Percentiles rank a stretch among this genome's conserved stretches.
Evolutionary conservation across 2,888 invertebrate species (phyloP).

Genomic region (Aquatica leii): DNA sequence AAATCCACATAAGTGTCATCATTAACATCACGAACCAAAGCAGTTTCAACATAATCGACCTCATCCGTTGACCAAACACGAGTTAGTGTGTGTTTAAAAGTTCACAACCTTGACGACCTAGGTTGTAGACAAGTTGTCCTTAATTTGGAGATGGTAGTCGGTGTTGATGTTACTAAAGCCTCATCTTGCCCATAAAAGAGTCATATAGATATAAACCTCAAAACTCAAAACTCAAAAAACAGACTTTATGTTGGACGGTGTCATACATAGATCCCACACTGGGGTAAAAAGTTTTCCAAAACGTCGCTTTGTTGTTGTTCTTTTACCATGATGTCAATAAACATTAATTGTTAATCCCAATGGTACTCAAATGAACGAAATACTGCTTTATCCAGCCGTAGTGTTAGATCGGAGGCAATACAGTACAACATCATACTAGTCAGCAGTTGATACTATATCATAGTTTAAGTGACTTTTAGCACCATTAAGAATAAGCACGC

Average conservation of each 20-base stretch:
- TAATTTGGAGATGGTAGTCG: neutral
- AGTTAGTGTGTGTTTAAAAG: neutral
- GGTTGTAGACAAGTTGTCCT: slow-evolving; percentile 8
- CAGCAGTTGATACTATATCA: neutral
- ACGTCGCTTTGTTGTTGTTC: slow-evolving; percentile 11
- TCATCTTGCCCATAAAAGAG: neutral
- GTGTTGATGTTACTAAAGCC: neutral
- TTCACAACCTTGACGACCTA: slow-evolving; percentile 7
- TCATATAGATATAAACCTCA: neutral
- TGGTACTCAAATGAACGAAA: neutral
- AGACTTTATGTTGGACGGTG: neutral
- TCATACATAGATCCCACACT: slow-evolving; percentile 24
- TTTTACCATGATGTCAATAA: slow-evolving; percentile 6
- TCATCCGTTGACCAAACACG: slow-evolving; percentile 5
- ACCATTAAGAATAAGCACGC: slow-evolving; percentile 9
- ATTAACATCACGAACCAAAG: slow-evolving; percentile 2
- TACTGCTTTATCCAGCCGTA: slow-evolving; percentile 1
- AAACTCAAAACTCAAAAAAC: neutral
- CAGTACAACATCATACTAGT: neutral
- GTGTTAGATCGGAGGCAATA: neutral
- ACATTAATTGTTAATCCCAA: slow-evolving; percentile 2
- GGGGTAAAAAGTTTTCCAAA: slow-evolving; percentile 5
- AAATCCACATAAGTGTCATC: neutral
- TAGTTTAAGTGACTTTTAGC: slow-evolving; percentile 9
- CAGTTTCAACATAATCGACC: slow-evolving; percentile 11